Percentiles rank a stretch among this genome's conserved stretches.
Conservation (phyloP, 2,888 invertebrate genomes). For the Volucella inanis region DNA sequence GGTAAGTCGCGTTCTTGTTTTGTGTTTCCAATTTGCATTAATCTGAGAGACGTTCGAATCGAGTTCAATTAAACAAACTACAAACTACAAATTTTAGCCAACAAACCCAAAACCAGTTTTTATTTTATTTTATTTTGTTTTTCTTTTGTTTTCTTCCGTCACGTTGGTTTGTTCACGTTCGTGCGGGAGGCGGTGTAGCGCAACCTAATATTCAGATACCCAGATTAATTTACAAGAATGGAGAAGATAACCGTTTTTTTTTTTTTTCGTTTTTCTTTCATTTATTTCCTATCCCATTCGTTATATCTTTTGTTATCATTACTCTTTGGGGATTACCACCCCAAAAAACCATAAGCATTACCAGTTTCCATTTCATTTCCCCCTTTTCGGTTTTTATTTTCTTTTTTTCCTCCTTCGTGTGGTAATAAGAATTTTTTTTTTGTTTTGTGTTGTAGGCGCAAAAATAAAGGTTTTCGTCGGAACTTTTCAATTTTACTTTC, state of each 20-base stretch:
- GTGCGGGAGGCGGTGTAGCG: conserved; percentile 46
- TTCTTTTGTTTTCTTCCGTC: conserved; percentile 5
- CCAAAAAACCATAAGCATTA: conserved; percentile 39
- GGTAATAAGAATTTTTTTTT: conserved; percentile 9
- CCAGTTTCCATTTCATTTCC: conserved; percentile 10
- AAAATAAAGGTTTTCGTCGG: conserved; percentile 60
- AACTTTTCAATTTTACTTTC: conserved; percentile 65
- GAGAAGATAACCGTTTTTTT: conserved; percentile 58
- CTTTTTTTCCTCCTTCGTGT: conserved; percentile 8
- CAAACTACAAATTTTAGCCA: conserved; percentile 44
- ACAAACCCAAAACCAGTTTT: conserved; percentile 46
- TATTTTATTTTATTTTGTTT: not conserved
- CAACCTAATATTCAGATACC: conserved; percentile 26
- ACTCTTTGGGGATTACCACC: conserved; percentile 67
- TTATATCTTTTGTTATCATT: conserved; percentile 72
- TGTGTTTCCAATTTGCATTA: conserved; percentile 39
- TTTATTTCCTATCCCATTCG: conserved; percentile 46
- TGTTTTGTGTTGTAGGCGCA: conserved; percentile 15
- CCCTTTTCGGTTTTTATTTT: conserved; percentile 29
- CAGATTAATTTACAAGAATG: conserved; percentile 43
- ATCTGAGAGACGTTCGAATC: conserved; percentile 26
- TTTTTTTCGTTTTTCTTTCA: conserved; percentile 28
- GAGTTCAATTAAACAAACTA: conserved; percentile 49
- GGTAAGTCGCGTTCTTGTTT: conserved; percentile 46
- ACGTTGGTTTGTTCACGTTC: not conserved